These are phyloP conservation scores for Ceratosolen fusciceps DNA, from an alignment of 1,140 invertebrate species.

Conservation along the genomic window DNA sequence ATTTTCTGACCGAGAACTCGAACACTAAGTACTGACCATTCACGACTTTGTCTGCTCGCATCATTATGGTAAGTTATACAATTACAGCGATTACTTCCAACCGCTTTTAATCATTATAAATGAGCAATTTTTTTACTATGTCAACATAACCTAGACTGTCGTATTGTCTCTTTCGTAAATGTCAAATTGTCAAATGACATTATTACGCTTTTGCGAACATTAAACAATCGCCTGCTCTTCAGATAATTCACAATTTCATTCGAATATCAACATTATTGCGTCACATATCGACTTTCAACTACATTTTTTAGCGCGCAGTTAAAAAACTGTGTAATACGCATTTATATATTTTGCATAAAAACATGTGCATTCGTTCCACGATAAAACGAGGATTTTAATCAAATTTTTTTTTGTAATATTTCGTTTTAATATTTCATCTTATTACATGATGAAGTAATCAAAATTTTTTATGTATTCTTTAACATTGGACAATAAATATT, in stretches of 20 bases:
- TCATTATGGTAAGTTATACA: conserved; percentile 35
- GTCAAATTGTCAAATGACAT: not conserved
- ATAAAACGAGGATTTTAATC: too few relatives aligned
- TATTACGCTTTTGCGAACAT: not conserved
- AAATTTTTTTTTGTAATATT: too few relatives aligned
- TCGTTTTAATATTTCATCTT: not conserved
- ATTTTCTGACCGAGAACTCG: conserved; percentile 67
- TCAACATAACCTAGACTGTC: conserved; percentile 54
- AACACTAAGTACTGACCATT: conserved; percentile 57
- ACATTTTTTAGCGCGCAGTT: not conserved
- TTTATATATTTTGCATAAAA: not conserved
- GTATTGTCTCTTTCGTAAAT: not conserved
- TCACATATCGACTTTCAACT: too few relatives aligned
- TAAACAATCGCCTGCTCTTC: not conserved
- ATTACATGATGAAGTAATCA: too few relatives aligned
- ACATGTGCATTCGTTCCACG: too few relatives aligned
- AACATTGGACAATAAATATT: too few relatives aligned
- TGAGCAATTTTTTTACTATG: not conserved
- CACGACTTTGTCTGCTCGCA: conserved; percentile 46
- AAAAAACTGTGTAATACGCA: not conserved
- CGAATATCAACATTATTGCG: too few relatives aligned
- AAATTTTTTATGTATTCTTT: too few relatives aligned
- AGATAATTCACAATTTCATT: not conserved
- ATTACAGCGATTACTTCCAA: too few relatives aligned
- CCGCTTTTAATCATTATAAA: not conserved